phyloP scores from a whole-genome alignment of 2,797 vertebrate species.

The Halcyon leucocephala region DNA sequence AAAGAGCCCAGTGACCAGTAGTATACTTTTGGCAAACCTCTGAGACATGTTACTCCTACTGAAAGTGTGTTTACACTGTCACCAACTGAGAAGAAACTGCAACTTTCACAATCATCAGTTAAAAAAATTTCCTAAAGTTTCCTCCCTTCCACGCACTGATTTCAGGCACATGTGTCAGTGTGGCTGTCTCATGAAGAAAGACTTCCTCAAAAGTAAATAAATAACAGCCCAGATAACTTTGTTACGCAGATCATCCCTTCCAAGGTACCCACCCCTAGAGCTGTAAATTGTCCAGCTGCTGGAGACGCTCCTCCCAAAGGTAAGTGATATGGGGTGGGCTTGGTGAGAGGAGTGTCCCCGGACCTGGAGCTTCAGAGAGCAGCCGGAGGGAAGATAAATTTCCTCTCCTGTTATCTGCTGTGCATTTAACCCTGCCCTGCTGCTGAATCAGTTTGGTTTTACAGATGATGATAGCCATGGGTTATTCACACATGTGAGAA shows the following conservation, averaged over 20 bases:
- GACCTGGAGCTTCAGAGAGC: background rate
- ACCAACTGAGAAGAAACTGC: background rate
- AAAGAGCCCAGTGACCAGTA: background rate
- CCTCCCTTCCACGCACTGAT: background rate
- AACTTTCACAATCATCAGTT: accelerated
- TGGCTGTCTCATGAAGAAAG: background rate
- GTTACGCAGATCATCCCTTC: background rate
- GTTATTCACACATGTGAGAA: background rate
- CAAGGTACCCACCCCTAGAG: accelerated
- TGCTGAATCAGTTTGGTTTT: background rate
- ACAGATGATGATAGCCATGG: background rate
- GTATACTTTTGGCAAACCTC: background rate
- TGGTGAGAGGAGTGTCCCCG: background rate
- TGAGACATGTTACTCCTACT: background rate
- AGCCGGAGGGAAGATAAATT: background rate
- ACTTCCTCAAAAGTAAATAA: background rate
- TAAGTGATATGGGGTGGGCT: background rate
- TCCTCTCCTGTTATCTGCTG: background rate
- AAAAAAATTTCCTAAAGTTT: background rate
- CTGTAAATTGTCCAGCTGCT: background rate
- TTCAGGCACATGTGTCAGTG: accelerated
- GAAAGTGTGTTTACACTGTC: background rate
- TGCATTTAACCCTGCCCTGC: background rate
- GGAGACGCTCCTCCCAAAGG: background rate
- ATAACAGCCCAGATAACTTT: background rate